These are phyloP conservation scores for Drosophila bocki DNA, from an alignment of 1,140 invertebrate genomes.

Conservation along the genomic window DNA sequence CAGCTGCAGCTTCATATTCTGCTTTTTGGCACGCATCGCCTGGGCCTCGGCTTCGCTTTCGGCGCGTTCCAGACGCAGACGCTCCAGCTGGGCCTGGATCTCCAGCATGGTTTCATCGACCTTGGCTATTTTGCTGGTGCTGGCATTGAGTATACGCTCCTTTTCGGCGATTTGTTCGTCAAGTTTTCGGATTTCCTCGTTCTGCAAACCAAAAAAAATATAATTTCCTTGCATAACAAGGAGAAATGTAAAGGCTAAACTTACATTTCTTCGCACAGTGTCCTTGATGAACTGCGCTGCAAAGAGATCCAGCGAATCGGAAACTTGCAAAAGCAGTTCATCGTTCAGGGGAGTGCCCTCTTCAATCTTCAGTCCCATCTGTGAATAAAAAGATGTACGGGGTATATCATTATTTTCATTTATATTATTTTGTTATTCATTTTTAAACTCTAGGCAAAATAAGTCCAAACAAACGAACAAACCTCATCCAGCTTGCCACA, in stretches of 20 bases:
- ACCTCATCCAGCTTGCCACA: slow-evolving; percentile 86
- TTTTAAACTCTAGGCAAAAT: slow-evolving; percentile 34
- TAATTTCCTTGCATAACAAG: accelerated
- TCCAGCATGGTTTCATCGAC: slow-evolving; percentile 87
- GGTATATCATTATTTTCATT: neutral
- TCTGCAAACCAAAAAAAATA: slow-evolving; percentile 34
- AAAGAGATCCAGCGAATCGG: slow-evolving; percentile 75
- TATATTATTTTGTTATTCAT: neutral
- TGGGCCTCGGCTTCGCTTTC: slow-evolving; percentile 84
- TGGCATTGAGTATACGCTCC: slow-evolving; percentile 76
- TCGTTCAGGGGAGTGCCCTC: slow-evolving; percentile 75
- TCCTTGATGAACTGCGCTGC: slow-evolving; percentile 80
- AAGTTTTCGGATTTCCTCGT: slow-evolving; percentile 78
- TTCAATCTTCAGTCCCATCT: slow-evolving; percentile 82
- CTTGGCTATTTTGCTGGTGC: slow-evolving; percentile 85
- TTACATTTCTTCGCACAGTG: slow-evolving; percentile 81
- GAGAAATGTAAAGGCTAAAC: neutral
- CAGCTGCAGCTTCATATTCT: slow-evolving; percentile 78
- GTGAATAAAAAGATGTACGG: neutral
- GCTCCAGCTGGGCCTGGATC: slow-evolving; percentile 88
- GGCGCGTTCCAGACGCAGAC: slow-evolving; percentile 85
- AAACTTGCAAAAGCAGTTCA: slow-evolving; percentile 74
- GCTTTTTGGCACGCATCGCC: slow-evolving; percentile 82
- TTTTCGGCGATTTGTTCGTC: slow-evolving; percentile 82
- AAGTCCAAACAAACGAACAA: slow-evolving; percentile 63